Evolutionary conservation across 2,888 invertebrate species (phyloP), one percentile per base, ranked within the genome.

Genomic region (Neria commutata): DNA sequence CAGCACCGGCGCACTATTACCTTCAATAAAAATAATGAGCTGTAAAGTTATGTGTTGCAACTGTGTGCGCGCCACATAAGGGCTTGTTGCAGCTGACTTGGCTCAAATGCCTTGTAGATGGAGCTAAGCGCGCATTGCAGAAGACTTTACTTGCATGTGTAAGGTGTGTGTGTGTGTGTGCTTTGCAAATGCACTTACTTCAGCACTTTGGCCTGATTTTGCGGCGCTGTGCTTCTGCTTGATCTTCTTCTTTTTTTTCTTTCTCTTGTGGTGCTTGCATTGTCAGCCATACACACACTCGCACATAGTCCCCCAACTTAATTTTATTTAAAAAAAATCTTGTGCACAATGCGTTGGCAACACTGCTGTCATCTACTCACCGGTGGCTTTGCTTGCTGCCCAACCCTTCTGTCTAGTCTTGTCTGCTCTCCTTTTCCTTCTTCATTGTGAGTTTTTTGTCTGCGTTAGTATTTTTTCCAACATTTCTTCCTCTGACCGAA

Each of bases 11-110:
- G 70, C 72, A 48, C 73, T 71, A 73, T 71, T 72, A 73, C 69
- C 66, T 65, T 59, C 73, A 71, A 71, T 72, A 71, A 73, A 71
- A 70, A 70, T 74, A 73, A 74, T 73, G 73, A 74, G 73, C 73
- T 74, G 65, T 64, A 66, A 72, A 71, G 67, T 74, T 70, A 73
- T 74, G n/a, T n/a, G 69, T 70, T 71, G 71, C 70, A 70, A 68
- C 68, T 72, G 66, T 72, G 67, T n/a, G 68, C 64, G 68, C 66
- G 68, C 63, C 69, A 65, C n/a, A n/a, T n/a, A n/a, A n/a, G n/a
- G n/a, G n/a, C n/a, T n/a, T n/a, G n/a, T n/a, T n/a, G n/a, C n/a
- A n/a, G n/a, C n/a, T n/a, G n/a, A n/a, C n/a, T n/a, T n/a, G n/a
- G n/a, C n/a, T n/a, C n/a, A n/a, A n/a, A n/a, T n/a, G n/a, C n/a